Conservation (phyloP, 2,113 vertebrate genomes). For the Spilogale gracilis region DNA sequence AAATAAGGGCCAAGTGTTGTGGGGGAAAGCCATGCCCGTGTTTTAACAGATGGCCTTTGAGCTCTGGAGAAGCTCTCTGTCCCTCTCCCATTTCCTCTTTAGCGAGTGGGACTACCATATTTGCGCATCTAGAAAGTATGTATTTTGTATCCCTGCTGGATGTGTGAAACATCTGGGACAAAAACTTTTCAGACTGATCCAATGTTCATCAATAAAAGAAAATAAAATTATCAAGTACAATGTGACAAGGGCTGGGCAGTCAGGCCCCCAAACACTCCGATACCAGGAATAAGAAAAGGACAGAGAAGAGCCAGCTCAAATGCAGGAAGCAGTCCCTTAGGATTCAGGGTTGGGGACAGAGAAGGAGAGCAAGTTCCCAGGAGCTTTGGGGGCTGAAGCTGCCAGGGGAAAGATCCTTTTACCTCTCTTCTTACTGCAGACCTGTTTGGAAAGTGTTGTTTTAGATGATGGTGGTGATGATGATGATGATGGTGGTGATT, state of each 20-base stretch:
- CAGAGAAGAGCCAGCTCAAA: not conserved
- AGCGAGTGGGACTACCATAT: not conserved
- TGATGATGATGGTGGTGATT: no score
- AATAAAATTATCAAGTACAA: not conserved
- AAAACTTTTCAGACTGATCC: not conserved
- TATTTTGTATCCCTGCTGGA: not conserved
- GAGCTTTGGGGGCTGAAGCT: not conserved
- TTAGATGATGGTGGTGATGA: not conserved
- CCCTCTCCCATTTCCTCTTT: not conserved
- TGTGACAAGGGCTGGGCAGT: not conserved
- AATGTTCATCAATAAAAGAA: not conserved
- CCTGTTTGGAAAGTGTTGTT: not conserved
- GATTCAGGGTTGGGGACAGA: not conserved
- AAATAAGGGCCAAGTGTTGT: not conserved
- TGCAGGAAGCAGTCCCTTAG: not conserved
- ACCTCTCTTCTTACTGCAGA: not conserved
- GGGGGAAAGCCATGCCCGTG: not conserved
- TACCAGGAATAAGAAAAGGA: not conserved
- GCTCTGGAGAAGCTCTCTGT: not conserved
- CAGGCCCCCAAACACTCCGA: not conserved
- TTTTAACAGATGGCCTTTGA: not conserved
- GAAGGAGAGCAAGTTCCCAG: not conserved
- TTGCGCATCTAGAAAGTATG: not conserved
- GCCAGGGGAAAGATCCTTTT: not conserved
- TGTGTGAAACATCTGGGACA: not conserved